These are phyloP conservation scores for Pseudocheirus occidentalis DNA, from an alignment of 2,797 vertebrate species.

Conservation along the genomic window DNA sequence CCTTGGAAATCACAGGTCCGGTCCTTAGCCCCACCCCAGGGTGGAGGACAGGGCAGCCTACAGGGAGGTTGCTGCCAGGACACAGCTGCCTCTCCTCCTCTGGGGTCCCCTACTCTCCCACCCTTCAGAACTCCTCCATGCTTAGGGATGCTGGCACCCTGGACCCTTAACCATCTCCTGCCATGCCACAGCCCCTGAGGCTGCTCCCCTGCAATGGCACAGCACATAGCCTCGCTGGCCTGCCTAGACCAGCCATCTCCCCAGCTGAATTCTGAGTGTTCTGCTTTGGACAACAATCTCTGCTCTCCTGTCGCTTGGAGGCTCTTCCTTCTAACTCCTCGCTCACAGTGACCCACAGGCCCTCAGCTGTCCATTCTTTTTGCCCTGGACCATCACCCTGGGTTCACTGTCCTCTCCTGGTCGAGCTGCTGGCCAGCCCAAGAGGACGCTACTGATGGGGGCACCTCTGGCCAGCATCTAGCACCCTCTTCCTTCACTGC, in stretches of 20 bases:
- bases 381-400: no score
- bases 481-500: neutral
- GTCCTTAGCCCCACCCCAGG: no score
- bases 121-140: neutral
- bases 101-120: no score
- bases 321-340: no score
- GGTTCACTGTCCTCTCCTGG: neutral
- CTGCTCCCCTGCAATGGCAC: no score
- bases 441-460: neutral
- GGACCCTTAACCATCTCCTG: no score
- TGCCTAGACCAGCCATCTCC: no score
- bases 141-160: neutral
- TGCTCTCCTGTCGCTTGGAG: no score
- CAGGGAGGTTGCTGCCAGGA: no score
- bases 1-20: neutral
- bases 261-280: neutral
- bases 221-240: neutral
- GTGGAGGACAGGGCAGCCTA: no score
- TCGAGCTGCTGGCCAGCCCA: no score
- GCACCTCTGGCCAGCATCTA: neutral
- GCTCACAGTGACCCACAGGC: neutral
- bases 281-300: neutral
- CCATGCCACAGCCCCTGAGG: no score
- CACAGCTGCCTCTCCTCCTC: neutral
- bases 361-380: neutral